Conservation (phyloP, 1,140 invertebrate genomes). For the Cydia fagiglandana region DNA sequence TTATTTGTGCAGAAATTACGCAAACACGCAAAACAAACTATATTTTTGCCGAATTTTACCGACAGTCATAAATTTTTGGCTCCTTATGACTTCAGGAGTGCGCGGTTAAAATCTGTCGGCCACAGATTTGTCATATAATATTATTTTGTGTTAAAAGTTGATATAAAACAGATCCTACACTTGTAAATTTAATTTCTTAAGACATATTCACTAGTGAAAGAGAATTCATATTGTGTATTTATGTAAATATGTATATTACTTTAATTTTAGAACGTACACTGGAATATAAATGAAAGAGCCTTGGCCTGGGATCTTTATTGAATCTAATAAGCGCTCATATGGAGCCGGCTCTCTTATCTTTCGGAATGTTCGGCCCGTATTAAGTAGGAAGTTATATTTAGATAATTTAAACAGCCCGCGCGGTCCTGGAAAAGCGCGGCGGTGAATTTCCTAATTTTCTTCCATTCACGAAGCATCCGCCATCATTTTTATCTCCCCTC, state of each 20-base stretch:
- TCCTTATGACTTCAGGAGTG: no score
- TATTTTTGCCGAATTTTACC: no score
- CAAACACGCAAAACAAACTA: no score
- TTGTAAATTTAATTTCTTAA: no score
- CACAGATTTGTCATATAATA: no score
- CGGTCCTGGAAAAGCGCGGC: slow-evolving; percentile 55
- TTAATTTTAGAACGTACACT: slow-evolving; percentile 1
- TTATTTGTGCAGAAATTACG: no score
- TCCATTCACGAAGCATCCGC: slow-evolving; percentile 70
- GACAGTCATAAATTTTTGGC: no score
- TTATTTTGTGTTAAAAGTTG: no score
- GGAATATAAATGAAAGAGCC: background rate
- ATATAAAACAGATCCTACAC: no score
- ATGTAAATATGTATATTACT: background rate
- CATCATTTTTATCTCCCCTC: slow-evolving; percentile 74
- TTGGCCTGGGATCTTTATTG: background rate
- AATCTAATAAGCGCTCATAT: slow-evolving; percentile 24
- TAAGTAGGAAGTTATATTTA: slow-evolving; percentile 44
- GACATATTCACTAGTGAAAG: no score
- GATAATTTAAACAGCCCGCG: slow-evolving; percentile 60
- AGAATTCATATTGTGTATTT: no score
- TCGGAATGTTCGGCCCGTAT: slow-evolving; percentile 40
- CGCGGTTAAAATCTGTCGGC: no score
- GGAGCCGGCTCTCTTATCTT: slow-evolving; percentile 28
- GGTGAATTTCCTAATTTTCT: slow-evolving; percentile 75